These are phyloP conservation scores for Emberiza fucata DNA, from an alignment of 2,113 vertebrate genomes.

Conservation along the genomic window DNA sequence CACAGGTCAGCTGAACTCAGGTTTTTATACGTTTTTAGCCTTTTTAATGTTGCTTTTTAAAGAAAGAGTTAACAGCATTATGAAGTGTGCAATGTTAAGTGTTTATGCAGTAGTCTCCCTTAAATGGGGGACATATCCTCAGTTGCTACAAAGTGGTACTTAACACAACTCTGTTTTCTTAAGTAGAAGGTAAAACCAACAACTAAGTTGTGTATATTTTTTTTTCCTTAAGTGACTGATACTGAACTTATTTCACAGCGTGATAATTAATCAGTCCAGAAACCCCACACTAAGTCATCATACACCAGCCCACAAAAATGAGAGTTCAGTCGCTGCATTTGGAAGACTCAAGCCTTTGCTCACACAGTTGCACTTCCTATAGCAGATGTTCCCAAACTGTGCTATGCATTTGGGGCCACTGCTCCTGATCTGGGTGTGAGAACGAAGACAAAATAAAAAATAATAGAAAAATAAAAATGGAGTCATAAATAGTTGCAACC, in stretches of 20 bases:
- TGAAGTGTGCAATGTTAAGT: background rate
- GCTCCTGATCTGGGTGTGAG: background rate
- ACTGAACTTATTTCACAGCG: background rate
- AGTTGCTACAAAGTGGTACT: background rate
- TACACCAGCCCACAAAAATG: background rate
- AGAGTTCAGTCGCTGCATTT: background rate
- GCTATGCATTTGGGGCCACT: background rate
- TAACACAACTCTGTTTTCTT: background rate
- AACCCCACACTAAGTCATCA: background rate
- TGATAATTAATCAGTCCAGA: background rate
- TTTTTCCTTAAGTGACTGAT: background rate
- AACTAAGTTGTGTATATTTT: background rate
- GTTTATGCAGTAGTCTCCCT: background rate
- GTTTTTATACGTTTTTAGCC: background rate
- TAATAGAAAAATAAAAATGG: background rate
- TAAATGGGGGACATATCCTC: background rate
- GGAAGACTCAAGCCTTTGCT: background rate
- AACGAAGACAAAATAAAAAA: background rate
- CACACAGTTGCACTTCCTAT: background rate
- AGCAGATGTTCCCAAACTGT: background rate
- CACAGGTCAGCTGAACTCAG: background rate
- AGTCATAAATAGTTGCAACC: background rate
- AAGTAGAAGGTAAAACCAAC: slow-evolving; percentile 9
- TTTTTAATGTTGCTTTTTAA: background rate
- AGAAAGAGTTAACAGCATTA: background rate